Evolutionary conservation across 2,888 invertebrate genomes (phyloP).

Genomic region (Campaea margaritaria): DNA sequence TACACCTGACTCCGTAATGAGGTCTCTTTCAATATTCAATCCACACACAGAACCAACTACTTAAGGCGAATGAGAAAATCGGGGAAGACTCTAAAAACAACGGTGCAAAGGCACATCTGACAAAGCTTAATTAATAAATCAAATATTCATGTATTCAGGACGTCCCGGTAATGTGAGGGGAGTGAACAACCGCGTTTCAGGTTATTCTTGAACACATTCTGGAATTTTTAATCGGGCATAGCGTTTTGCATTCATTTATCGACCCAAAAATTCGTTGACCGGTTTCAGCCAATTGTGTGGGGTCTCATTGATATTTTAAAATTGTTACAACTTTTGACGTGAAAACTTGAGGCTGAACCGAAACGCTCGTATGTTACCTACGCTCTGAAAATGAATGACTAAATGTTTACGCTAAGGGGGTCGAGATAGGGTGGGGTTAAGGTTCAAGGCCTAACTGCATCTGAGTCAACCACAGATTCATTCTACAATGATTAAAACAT

Average conservation of each 20-base stretch:
- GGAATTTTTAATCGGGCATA: slow-evolving; percentile 33
- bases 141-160: slow-evolving; percentile 78
- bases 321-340: too few species aligned
- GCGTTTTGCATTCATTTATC: slow-evolving; percentile 17
- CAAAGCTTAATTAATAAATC: slow-evolving; percentile 74
- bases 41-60: slow-evolving; percentile 31
- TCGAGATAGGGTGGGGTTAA: too few species aligned
- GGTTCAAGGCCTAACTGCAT: too few species aligned
- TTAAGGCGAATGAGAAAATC: slow-evolving; percentile 32
- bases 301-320: too few species aligned
- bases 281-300: background rate
- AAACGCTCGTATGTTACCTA: too few species aligned
- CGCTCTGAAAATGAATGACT: too few species aligned
- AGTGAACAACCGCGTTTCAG: slow-evolving; percentile 36
- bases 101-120: slow-evolving; percentile 49
- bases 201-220: slow-evolving; percentile 35
- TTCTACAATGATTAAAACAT: too few species aligned
- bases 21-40: slow-evolving; percentile 35
- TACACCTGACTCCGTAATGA: slow-evolving; percentile 19
- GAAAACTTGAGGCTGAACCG: too few species aligned
- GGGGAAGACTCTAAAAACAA: slow-evolving; percentile 45
- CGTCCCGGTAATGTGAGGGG: slow-evolving; percentile 57
- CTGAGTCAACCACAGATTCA: too few species aligned
- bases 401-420: too few species aligned
- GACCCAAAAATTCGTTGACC: slow-evolving; percentile 15